Evolutionary conservation across 2,888 invertebrate species (phyloP), one percentile per base, ranked within the genome.

Genomic region (Hoplodrina blanda): DNA sequence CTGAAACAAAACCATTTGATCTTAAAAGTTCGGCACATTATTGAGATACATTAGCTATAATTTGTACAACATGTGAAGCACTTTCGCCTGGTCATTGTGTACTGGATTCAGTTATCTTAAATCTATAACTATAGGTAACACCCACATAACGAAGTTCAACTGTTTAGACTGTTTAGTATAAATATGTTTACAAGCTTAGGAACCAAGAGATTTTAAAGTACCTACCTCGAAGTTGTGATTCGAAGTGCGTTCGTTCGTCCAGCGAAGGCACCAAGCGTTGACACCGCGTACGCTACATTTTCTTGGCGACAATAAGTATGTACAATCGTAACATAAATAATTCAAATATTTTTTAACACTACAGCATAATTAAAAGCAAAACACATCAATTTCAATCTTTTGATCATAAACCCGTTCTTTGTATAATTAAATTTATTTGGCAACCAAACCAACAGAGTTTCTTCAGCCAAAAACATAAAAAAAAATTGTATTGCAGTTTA

Each of bases 51-150:
- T 54, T 19, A 54, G 25, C 50, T 52, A 19, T 49, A 20, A 30
- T 69, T 71, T 7, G n/a, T 10, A 52, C 44, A 49, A 65, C 41
- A 33, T 0, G 0, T 15, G 33, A n/a, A 19, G 15, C 8, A 55
- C n/a, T 63, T 52, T 41, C 17, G 37, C 33, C n/a, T 49, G 61
- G 15, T 67, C 57, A 74, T 62, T 69, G 53, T 56, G 66, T 76
- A 59, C 62, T n/a, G 60, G 41, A 76, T 33, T 46, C 50, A 17
- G 52, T 37, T 30, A 67, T 64, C 64, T 82, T 81, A 84, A 63
- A 76, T 75, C 54, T 84, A 82, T 71, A 57, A 84, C 80, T 84
- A 84, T 84, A 84, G 85, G 85, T 84, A 80, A 84, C 80, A 84
- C 83, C 85, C 83, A 84, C 75, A 84, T 84, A 84, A 84, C 83